A percentile compares a stretch with the other conserved stretches of the same genome.
phyloP scores from a whole-genome alignment of 2,888 invertebrate genomes.

The Hemicrepidius hirtus region DNA sequence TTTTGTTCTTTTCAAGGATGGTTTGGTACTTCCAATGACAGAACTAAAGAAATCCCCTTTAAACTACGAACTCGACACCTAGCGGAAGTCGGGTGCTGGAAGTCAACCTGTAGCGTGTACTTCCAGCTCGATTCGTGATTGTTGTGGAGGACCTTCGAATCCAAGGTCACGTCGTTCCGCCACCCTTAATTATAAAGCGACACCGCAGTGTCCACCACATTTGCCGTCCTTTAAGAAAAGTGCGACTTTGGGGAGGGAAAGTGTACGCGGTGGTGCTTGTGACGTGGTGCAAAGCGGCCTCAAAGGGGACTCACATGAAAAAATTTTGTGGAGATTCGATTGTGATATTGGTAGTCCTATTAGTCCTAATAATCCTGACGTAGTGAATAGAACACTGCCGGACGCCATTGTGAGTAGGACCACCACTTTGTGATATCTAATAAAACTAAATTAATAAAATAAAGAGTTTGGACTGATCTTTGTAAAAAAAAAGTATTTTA shows the following conservation, averaged over 20 bases:
- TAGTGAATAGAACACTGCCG: constrained; percentile 67
- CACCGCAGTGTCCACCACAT: constrained; percentile 64
- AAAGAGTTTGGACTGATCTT: constrained; percentile 46
- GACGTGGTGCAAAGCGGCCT: constrained; percentile 92
- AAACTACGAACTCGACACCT: constrained; percentile 76
- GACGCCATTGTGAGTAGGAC: constrained; percentile 70
- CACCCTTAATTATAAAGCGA: constrained; percentile 65
- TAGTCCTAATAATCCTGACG: constrained; percentile 69
- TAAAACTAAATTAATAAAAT: constrained; percentile 44
- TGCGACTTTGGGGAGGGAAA: constrained; percentile 60
- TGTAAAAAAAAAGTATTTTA: constrained; percentile 46
- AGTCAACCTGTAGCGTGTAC: constrained; percentile 66
- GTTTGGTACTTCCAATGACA: constrained; percentile 79
- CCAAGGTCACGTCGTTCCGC: constrained; percentile 64
- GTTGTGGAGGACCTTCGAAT: constrained; percentile 69
- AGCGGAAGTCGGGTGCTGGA: constrained; percentile 70
- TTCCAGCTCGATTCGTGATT: constrained; percentile 69
- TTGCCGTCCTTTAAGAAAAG: constrained; percentile 55
- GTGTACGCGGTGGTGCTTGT: constrained; percentile 86
- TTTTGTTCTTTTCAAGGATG: constrained; percentile 73
- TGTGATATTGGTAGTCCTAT: constrained; percentile 69
- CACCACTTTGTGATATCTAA: constrained; percentile 70
- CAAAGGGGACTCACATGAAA: constrained; percentile 86
- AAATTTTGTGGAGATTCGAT: constrained; percentile 71
- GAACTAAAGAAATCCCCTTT: constrained; percentile 79